These are phyloP conservation scores for Physocephala rufipes DNA, from an alignment of 2,888 invertebrate species.

Conservation along the genomic window DNA sequence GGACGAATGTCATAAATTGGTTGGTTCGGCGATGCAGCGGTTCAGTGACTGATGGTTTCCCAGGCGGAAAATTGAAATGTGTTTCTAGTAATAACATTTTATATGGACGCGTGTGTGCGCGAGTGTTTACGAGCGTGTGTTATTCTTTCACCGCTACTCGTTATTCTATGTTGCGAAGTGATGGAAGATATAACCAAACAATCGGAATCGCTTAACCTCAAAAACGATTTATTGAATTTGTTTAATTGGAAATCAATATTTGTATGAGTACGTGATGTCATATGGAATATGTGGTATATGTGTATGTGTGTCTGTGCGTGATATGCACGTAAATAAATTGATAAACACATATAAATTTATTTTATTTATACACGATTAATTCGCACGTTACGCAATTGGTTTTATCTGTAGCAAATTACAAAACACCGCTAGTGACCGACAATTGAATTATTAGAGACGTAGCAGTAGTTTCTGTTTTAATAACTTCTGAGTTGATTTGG, in stretches of 20 bases:
- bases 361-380: constrained; percentile 6
- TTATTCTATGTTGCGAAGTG: background rate
- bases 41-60: constrained; percentile 50
- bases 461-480: too few species aligned
- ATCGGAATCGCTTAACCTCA: constrained; percentile 35
- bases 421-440: background rate
- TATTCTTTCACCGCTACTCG: too few species aligned
- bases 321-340: background rate
- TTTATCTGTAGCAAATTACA: background rate
- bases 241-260: constrained; percentile 40
- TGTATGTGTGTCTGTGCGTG: background rate
- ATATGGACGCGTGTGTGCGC: background rate
- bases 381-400: too few species aligned
- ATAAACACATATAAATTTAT: background rate
- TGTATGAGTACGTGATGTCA: background rate
- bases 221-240: constrained; percentile 33
- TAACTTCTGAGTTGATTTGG: too few species aligned
- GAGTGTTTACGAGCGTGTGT: constrained; percentile 21
- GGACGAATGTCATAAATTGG: constrained; percentile 58
- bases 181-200: constrained; percentile 32
- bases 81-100: constrained; percentile 43
- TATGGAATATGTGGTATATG: background rate
- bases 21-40: constrained; percentile 47
- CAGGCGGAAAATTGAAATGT: constrained; percentile 58
- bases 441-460: constrained; percentile 22